Percentiles rank a stretch among this genome's conserved stretches.
phyloP scores from a whole-genome alignment of 92 coral and sea anemone genomes.

The Paragorgia papillata region DNA sequence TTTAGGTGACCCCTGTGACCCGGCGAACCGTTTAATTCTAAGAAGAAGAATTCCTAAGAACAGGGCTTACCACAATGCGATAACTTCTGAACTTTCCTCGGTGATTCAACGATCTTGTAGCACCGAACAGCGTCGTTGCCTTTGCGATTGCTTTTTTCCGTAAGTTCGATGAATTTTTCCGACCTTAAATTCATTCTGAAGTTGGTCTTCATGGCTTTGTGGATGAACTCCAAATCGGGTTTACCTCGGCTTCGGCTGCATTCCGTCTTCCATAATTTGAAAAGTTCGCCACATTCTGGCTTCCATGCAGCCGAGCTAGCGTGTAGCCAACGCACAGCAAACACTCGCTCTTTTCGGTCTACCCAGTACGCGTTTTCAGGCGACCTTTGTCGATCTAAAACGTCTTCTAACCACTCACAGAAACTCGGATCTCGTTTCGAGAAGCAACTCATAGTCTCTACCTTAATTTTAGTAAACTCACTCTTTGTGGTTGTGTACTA shows the following conservation, averaged over 20 bases:
- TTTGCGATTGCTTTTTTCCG: neutral
- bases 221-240: neutral
- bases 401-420: slow-evolving; percentile 9
- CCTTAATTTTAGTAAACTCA: no score
- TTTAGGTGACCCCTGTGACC: no score
- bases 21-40: no score
- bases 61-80: no score
- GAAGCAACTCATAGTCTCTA: no score
- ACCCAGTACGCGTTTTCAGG: slow-evolving; percentile 11
- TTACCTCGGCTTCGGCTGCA: neutral
- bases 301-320: neutral
- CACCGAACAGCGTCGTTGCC: neutral
- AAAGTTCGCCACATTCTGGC: neutral
- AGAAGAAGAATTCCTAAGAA: no score
- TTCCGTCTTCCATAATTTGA: slow-evolving; percentile 6
- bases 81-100: neutral
- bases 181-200: slow-evolving; percentile 13
- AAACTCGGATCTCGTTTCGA: neutral
- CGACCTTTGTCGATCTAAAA: neutral
- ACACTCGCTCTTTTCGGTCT: neutral
- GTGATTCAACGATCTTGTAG: neutral
- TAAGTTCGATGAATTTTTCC: neutral
- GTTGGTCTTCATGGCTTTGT: neutral
- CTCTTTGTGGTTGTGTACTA: no score
- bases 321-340: slow-evolving; percentile 19